Conservation (phyloP, 1,140 invertebrate species). For the Aphaenogaster floridana region DNA sequence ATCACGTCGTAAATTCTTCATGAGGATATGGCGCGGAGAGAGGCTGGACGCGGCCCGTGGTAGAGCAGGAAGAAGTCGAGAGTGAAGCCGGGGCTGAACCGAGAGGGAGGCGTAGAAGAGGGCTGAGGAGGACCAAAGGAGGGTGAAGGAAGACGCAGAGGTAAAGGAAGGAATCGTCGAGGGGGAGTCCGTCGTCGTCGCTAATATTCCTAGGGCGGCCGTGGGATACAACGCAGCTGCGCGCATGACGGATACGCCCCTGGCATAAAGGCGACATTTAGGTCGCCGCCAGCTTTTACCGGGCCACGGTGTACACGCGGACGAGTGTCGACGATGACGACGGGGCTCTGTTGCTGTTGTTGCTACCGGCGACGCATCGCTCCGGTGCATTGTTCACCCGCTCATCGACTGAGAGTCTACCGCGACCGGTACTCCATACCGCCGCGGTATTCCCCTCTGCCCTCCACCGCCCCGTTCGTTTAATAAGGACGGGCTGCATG, state of each 20-base stretch:
- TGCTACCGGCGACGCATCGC: conserved; percentile 42
- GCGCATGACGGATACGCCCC: conserved; percentile 77
- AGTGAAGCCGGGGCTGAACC: conserved; percentile 38
- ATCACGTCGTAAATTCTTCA: conserved; percentile 75
- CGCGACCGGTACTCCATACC: conserved; percentile 33
- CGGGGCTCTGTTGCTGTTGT: conserved; percentile 47
- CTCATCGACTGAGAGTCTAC: conserved; percentile 43
- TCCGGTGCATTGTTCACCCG: conserved; percentile 44
- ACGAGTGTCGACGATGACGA: conserved; percentile 45
- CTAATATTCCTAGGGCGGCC: conserved; percentile 74
- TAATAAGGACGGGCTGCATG: conserved; percentile 53
- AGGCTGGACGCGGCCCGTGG: conserved; percentile 15
- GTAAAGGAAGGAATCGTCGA: conserved; percentile 65
- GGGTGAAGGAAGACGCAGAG: not conserved
- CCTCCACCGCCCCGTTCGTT: not conserved
- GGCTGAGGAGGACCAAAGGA: not conserved
- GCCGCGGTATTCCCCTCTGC: not conserved
- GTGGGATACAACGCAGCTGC: conserved; percentile 74
- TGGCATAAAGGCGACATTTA: conserved; percentile 79
- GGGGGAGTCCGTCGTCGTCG: conserved; percentile 46
- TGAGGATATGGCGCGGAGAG: conserved; percentile 52
- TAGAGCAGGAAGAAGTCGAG: conserved; percentile 41
- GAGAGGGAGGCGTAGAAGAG: not conserved
- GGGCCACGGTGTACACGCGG: conserved; percentile 63
- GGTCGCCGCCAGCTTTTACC: conserved; percentile 75